Evolutionary conservation across 1,140 invertebrate species (phyloP).

Genomic region (Drosophila rufa): DNA sequence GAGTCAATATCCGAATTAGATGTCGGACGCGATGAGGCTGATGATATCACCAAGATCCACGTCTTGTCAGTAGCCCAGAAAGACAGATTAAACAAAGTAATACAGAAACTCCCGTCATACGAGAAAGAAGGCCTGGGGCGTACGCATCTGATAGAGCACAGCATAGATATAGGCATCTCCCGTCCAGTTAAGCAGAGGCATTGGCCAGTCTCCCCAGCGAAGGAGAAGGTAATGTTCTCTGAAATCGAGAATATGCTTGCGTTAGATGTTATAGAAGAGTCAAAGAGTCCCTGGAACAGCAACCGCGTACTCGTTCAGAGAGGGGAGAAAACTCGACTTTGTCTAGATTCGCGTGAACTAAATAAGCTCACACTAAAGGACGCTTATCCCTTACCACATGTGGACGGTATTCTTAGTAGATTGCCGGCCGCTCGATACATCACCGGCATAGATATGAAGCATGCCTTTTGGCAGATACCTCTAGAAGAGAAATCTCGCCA

Average conservation of each 20-base stretch:
- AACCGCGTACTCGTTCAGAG: too few relatives aligned
- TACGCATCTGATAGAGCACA: conserved; percentile 15
- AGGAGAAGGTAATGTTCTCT: conserved; percentile 14
- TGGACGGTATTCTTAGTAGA: too few relatives aligned
- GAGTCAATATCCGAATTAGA: neutral
- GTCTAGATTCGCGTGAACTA: too few relatives aligned
- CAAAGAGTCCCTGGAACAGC: too few relatives aligned
- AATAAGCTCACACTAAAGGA: too few relatives aligned
- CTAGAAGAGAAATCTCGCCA: too few relatives aligned
- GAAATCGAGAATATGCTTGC: conserved; percentile 15
- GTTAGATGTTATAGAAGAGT: too few relatives aligned
- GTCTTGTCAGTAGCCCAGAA: neutral
- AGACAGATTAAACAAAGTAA: neutral
- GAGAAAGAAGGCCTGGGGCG: conserved; percentile 11
- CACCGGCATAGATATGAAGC: too few relatives aligned
- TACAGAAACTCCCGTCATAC: neutral
- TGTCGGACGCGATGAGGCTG: conserved; percentile 1
- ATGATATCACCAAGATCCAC: neutral
- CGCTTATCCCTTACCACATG: too few relatives aligned
- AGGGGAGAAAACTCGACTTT: too few relatives aligned
- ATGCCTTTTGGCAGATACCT: too few relatives aligned
- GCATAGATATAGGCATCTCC: conserved; percentile 15
- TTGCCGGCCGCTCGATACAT: too few relatives aligned
- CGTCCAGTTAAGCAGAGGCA: conserved; percentile 24
- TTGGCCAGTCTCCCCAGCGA: conserved; percentile 29